These are phyloP conservation scores for Acanthurus tractus DNA, from an alignment of 2,797 vertebrate species.

Conservation along the genomic window DNA sequence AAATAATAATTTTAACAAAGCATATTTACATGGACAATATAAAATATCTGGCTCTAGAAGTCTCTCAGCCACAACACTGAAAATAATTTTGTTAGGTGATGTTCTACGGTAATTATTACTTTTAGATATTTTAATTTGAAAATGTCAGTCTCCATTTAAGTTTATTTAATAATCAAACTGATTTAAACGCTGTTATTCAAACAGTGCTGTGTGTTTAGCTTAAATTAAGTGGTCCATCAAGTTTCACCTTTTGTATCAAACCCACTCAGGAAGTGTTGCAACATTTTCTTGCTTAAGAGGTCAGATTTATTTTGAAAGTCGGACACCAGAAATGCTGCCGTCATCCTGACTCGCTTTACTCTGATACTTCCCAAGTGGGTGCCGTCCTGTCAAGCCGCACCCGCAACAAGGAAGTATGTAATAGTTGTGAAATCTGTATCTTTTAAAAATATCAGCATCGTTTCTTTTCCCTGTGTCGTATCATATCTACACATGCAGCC, in stretches of 20 bases:
- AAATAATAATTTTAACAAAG: too few relatives aligned
- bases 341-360: not conserved
- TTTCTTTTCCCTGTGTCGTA: conserved; percentile 9
- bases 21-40: too few relatives aligned
- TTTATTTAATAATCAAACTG: too few relatives aligned
- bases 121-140: too few relatives aligned
- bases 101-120: too few relatives aligned
- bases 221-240: not conserved
- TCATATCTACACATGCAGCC: not conserved
- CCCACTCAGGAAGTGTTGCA: not conserved
- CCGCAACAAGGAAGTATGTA: conserved; percentile 63
- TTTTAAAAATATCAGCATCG: conserved; percentile 18
- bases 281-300: not conserved
- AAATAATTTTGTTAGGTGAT: too few relatives aligned
- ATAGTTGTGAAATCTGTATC: conserved; percentile 70
- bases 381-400: conserved; percentile 54
- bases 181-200: not conserved
- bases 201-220: not conserved
- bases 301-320: conserved; percentile 46
- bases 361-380: not conserved
- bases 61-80: too few relatives aligned
- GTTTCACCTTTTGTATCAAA: not conserved
- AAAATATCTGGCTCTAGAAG: too few relatives aligned
- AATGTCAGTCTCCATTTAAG: too few relatives aligned
- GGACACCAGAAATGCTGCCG: not conserved